Conservation (phyloP, 2,113 vertebrate species). For the Lonchura striata region DNA sequence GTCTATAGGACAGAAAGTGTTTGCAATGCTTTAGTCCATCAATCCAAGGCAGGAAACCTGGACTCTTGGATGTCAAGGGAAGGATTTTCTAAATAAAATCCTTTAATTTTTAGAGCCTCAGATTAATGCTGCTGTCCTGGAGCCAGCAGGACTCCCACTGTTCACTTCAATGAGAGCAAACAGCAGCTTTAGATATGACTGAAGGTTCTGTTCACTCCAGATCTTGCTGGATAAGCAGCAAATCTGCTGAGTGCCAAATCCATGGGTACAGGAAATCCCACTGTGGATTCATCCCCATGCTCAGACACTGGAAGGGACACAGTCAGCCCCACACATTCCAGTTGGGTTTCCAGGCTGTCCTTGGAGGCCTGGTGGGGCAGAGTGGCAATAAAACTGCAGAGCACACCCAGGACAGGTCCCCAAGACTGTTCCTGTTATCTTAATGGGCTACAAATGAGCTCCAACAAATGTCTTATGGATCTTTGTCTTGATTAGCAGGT, state of each 20-base stretch:
- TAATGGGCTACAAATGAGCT: background rate
- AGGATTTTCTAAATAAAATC: background rate
- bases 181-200: background rate
- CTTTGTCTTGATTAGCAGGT: fast-evolving
- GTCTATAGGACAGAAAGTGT: background rate
- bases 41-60: background rate
- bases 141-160: background rate
- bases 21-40: background rate
- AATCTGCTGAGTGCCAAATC: background rate
- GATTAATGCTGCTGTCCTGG: background rate
- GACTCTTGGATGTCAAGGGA: background rate
- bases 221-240: background rate
- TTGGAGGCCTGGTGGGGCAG: background rate
- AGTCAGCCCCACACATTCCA: fast-evolving
- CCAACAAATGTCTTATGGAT: fast-evolving
- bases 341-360: background rate
- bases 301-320: background rate
- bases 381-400: background rate
- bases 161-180: background rate
- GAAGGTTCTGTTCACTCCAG: background rate
- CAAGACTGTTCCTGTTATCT: background rate
- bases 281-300: fast-evolving
- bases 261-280: background rate
- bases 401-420: fast-evolving
- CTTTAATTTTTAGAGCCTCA: background rate